phyloP scores from a whole-genome alignment of 2,797 vertebrate species.

The Rhyacichthys aspro region DNA sequence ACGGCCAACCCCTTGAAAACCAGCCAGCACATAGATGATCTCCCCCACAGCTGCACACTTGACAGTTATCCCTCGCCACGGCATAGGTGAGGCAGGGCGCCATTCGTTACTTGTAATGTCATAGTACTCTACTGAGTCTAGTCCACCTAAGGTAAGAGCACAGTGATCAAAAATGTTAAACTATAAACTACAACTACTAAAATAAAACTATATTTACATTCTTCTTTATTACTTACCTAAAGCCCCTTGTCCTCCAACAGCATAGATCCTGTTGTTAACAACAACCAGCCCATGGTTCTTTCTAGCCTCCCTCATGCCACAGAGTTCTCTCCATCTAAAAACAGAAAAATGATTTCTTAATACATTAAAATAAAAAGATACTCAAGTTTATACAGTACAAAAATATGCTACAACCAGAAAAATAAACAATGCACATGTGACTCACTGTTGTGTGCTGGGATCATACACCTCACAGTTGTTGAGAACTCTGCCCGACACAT shows the following conservation, averaged over 20 bases:
- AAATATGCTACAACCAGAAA: neutral
- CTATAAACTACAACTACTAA: neutral
- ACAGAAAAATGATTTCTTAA: slow-evolving; percentile 6
- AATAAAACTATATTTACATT: neutral
- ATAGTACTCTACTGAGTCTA: slow-evolving; percentile 96
- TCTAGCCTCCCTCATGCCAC: slow-evolving; percentile 93
- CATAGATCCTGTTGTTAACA: slow-evolving; percentile 96
- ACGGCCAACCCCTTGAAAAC: slow-evolving; percentile 94
- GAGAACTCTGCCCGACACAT: slow-evolving; percentile 92
- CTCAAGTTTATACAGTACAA: neutral
- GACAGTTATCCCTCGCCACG: slow-evolving; percentile 95
- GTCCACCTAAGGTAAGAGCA: slow-evolving; percentile 80
- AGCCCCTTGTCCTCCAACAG: slow-evolving; percentile 93
- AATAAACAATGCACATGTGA: slow-evolving; percentile 16
- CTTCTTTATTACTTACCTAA: slow-evolving; percentile 81
- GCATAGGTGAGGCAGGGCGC: slow-evolving; percentile 91
- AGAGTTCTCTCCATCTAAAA: slow-evolving; percentile 92
- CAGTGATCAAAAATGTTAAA: neutral
- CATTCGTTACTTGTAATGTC: slow-evolving; percentile 94
- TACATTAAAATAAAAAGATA: neutral
- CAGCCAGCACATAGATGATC: slow-evolving; percentile 92
- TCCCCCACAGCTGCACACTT: slow-evolving; percentile 94
- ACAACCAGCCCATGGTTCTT: slow-evolving; percentile 96
- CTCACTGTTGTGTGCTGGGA: slow-evolving; percentile 92
- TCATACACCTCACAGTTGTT: slow-evolving; percentile 97